phyloP scores from a whole-genome alignment of 2,888 invertebrate genomes.

The Byasa hedistus region DNA sequence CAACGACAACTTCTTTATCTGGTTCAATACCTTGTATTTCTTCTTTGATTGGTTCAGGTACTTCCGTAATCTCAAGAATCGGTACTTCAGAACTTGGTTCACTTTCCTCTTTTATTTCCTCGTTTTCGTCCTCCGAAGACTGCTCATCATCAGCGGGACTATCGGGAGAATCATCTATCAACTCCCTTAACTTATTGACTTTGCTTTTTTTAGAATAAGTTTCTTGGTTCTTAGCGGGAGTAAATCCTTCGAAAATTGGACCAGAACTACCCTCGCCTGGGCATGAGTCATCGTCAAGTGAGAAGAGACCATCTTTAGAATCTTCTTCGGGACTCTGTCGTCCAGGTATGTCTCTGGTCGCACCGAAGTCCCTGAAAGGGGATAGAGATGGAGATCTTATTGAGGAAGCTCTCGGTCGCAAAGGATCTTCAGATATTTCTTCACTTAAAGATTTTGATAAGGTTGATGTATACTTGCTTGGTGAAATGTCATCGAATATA shows the following conservation, averaged over 20 bases:
- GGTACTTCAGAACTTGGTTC: constrained; percentile 47
- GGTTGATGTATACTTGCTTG: constrained; percentile 70
- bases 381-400: constrained; percentile 69
- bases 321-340: constrained; percentile 82
- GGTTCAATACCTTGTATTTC: constrained; percentile 45
- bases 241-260: constrained; percentile 78
- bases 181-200: constrained; percentile 67
- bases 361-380: constrained; percentile 66
- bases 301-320: constrained; percentile 81
- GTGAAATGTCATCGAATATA: constrained; percentile 76
- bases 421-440: constrained; percentile 76
- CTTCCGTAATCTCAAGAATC: constrained; percentile 44
- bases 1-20: constrained; percentile 41
- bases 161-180: constrained; percentile 75
- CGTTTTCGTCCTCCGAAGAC: constrained; percentile 72
- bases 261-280: constrained; percentile 77
- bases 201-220: constrained; percentile 77
- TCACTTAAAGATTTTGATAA: constrained; percentile 75
- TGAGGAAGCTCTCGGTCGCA: constrained; percentile 54
- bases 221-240: constrained; percentile 78
- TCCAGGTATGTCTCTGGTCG: constrained; percentile 79
- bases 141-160: constrained; percentile 76
- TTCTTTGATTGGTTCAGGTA: constrained; percentile 48
- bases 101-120: constrained; percentile 55
- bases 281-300: constrained; percentile 81